Evolutionary conservation across 2,113 vertebrate species (phyloP), one percentile per base, ranked within the genome.

Genomic region (Sula dactylatra): DNA sequence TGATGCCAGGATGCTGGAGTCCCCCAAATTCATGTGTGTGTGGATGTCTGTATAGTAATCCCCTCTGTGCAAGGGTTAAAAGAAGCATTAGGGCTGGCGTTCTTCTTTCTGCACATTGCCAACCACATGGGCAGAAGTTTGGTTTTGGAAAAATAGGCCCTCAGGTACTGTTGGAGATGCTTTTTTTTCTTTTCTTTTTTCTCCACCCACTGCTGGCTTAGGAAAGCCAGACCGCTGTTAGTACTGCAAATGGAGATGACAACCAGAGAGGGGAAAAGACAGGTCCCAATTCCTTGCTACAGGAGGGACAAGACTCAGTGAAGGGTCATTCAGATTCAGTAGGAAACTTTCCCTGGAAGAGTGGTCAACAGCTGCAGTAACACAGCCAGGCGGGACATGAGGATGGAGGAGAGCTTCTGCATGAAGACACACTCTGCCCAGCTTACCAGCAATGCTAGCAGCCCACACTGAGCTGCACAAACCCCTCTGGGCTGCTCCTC

Each of bases 351-450:
- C 17, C 36, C 18, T 79, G 42, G 26, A 72, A 65, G 10, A 58
- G 26, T 1, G 1, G 17, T 64, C 1, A 1, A 18, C n/a, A 49
- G 40, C 72, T 71, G n/a, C 49, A 2, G 5, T 32, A 71, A 65
- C 26, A 26, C 42, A 56, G 14, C 21, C 42, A 42, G 42, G 11
- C 80, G 49, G 56, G 56, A 19, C 14, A 12, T 16, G 21, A 49
- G 26, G 17, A 42, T 22, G 32, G 32, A 84, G 49, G 55, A 64
- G 55, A 55, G 13, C 45, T 90, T 47, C 54, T 69, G 24, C 45
- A 38, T 54, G 40, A 62, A 38, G 54, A 31, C 26, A 27, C 1
- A 0, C 42, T 47, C 47, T 71, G 64, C 64, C 42, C 31, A 62
- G 42, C 20, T 58, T 42, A 65, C 31, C 65, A 64, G 34, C 29